phyloP scores from a whole-genome alignment of 2,888 invertebrate genomes.

The Chelonus formosanus region DNA sequence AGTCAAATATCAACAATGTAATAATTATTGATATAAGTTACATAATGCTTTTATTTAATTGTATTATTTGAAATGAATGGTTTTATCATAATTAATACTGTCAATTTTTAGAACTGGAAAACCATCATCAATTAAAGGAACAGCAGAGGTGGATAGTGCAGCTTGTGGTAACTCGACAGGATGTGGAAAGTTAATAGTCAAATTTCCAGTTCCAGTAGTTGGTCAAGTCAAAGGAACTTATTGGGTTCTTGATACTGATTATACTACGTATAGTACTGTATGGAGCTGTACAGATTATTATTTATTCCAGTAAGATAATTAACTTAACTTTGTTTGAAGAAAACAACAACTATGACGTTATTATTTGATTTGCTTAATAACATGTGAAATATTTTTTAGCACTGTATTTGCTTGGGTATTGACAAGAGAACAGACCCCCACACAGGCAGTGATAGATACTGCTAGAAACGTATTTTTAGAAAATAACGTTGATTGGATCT shows the following conservation, averaged over 20 bases:
- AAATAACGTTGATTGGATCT: not conserved
- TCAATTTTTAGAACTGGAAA: conserved; percentile 67
- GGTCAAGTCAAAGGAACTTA: conserved; percentile 67
- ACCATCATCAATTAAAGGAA: conserved; percentile 69
- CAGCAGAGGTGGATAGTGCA: conserved; percentile 66
- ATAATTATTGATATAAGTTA: conserved; percentile 31
- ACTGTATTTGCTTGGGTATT: conserved; percentile 69
- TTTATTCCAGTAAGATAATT: conserved; percentile 63
- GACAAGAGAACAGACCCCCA: not conserved
- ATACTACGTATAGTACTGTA: conserved; percentile 70
- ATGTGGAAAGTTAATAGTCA: conserved; percentile 71
- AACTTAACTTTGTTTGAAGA: too few species aligned
- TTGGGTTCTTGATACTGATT: conserved; percentile 75
- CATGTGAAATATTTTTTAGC: conserved; percentile 43
- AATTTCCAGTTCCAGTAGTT: conserved; percentile 71
- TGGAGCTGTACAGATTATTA: conserved; percentile 71
- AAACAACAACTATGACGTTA: too few species aligned
- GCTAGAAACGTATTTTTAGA: not conserved
- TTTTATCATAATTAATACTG: not conserved
- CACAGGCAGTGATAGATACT: not conserved
- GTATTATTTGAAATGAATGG: not conserved
- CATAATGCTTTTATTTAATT: conserved; percentile 20
- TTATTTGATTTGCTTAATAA: too few species aligned
- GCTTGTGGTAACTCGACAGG: conserved; percentile 63
- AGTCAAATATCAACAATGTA: conserved; percentile 65